Evolutionary conservation across 2,797 vertebrate genomes (phyloP).

Genomic region (Hoplostethus mediterraneus): DNA sequence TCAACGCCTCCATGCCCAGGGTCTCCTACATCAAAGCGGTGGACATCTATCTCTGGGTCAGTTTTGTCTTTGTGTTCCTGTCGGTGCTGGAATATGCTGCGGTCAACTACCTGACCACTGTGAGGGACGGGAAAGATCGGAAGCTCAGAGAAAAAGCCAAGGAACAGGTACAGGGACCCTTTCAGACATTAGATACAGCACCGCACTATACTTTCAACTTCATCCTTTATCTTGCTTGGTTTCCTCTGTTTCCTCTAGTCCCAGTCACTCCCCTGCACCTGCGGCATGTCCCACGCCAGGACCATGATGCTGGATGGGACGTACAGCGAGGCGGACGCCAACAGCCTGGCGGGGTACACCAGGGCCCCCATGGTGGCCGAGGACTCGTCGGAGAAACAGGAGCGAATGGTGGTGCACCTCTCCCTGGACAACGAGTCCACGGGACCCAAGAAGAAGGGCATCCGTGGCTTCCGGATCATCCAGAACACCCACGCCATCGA

Average conservation of each 20-base stretch:
- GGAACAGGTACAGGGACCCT: slow-evolving; percentile 67
- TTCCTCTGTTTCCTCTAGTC: slow-evolving; percentile 35
- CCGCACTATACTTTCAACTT: neutral
- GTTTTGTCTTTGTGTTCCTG: slow-evolving; percentile 87
- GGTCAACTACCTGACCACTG: slow-evolving; percentile 90
- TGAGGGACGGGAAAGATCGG: slow-evolving; percentile 89
- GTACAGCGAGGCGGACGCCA: slow-evolving; percentile 90
- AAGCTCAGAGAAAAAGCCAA: slow-evolving; percentile 83
- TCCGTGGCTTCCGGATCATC: slow-evolving; percentile 88
- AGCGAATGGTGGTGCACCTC: slow-evolving; percentile 90
- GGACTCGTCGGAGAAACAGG: slow-evolving; percentile 88
- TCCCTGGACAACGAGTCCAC: slow-evolving; percentile 87
- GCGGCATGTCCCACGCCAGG: slow-evolving; percentile 89
- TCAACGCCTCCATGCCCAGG: slow-evolving; percentile 87
- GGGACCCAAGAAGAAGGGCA: slow-evolving; percentile 85
- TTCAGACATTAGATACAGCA: neutral
- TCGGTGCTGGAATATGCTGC: slow-evolving; percentile 86
- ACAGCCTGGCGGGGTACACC: slow-evolving; percentile 92
- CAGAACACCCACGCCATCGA: slow-evolving; percentile 94
- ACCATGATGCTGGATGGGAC: slow-evolving; percentile 92
- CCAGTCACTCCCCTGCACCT: slow-evolving; percentile 84
- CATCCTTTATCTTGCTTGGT: neutral
- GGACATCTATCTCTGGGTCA: slow-evolving; percentile 88
- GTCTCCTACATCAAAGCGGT: slow-evolving; percentile 89
- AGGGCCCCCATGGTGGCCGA: slow-evolving; percentile 83